phyloP scores from a whole-genome alignment of 2,797 vertebrate genomes.

The Bucorvus abyssinicus region DNA sequence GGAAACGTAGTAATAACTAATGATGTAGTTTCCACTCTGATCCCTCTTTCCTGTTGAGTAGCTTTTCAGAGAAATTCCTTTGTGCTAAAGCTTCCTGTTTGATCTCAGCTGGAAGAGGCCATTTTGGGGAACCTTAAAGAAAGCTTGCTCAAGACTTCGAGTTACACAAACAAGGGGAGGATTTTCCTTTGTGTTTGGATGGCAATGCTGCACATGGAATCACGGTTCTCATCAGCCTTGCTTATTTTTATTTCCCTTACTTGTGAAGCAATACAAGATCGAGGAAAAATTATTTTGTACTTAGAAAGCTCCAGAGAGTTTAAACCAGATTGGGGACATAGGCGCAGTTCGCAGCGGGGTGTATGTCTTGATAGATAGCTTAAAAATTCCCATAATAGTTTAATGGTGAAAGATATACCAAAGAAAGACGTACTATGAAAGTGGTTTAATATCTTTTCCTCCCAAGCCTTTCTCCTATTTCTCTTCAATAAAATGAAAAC shows the following conservation, averaged over 20 bases:
- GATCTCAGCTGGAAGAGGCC: background rate
- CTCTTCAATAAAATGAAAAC: background rate
- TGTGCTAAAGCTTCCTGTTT: constrained; percentile 2
- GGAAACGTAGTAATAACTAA: background rate
- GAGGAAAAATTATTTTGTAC: background rate
- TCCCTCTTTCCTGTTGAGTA: background rate
- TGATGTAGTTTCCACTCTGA: background rate
- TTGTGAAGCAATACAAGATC: background rate
- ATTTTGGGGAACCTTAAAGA: background rate
- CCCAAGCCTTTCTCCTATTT: background rate
- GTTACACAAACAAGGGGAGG: background rate
- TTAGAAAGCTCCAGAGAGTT: background rate
- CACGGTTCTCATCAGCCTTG: background rate
- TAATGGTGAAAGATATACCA: background rate
- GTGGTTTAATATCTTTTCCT: background rate
- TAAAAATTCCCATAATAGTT: background rate
- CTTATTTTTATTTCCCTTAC: background rate
- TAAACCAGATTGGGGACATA: background rate
- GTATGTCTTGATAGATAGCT: background rate
- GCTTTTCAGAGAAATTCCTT: constrained; percentile 2
- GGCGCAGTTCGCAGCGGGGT: background rate
- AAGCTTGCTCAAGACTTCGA: background rate
- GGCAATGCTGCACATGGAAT: background rate
- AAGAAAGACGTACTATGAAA: background rate
- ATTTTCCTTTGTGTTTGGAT: background rate